Evolutionary conservation across 2,113 vertebrate species (phyloP), one percentile per base, ranked within the genome.

Genomic region (Sakesphorus luctuosus): DNA sequence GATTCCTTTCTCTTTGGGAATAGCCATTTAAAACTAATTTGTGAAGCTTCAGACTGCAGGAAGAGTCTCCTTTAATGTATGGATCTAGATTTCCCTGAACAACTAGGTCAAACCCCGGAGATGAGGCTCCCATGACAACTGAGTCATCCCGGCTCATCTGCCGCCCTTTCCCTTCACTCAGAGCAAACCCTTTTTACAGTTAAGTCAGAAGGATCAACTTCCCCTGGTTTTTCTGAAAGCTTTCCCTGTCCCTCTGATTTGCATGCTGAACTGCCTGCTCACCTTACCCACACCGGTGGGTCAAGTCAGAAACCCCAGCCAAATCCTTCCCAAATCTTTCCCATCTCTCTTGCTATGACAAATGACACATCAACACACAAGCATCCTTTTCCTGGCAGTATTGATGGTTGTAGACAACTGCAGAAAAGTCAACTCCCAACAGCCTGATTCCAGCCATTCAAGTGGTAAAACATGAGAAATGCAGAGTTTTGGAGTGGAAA

Each of bases 1-100:
- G 49, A 84, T 88, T 52, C 76, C 59, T 28, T 80, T 83, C 82
- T 80, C 66, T 78, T 66, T 78, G 55, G 68, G 63, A 96, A 81
- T 18, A 0, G 1, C 23, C 88, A 92, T 72, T 88, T 89, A 58
- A 68, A 95, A 43, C 58, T 94, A 73, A 84, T 93, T 62, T 77
- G 63, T 47, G 69, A 91, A 72, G 65, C 62, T 61, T 61, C 89
- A 80, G 85, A 58, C 40, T 25, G 68, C n/a, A 65, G 53, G 40
- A 69, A 92, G 46, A 87, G 65, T 26, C 36, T 94, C 18, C 62
- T 71, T 81, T 89, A 80, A 77, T 10, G 40, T 31, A 83, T 26
- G 90, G 92, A 93, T 80, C 65, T 62, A 72, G 72, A 93, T 67
- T 91, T 95, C 83, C 66, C 86, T 49, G 44, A 74, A 82, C 90